phyloP scores from a whole-genome alignment of 2,797 vertebrate genomes.

The Pseudopleuronectes americanus region DNA sequence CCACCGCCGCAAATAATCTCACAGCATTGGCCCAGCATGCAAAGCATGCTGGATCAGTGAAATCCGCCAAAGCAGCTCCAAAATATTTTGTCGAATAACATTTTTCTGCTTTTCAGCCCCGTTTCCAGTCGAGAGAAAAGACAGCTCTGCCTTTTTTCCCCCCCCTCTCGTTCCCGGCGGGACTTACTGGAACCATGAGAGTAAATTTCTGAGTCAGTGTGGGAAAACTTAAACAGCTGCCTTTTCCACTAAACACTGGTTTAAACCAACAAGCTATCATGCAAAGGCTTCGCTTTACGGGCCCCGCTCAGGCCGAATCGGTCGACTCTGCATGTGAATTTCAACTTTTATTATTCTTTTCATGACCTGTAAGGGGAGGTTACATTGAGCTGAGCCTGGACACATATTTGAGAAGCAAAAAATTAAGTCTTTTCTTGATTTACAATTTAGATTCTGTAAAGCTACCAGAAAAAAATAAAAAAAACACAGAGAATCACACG shows the following conservation, averaged over 20 bases:
- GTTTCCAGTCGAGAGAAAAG: conserved; percentile 28
- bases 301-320: background rate
- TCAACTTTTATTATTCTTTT: background rate
- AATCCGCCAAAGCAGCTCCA: conserved; percentile 22
- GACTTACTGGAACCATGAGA: conserved; percentile 68
- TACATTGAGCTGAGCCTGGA: background rate
- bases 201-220: conserved; percentile 73
- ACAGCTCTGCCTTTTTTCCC: background rate
- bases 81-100: conserved; percentile 68
- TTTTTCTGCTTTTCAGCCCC: conserved; percentile 25
- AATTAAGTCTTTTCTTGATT: background rate
- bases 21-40: conserved; percentile 7
- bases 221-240: conserved; percentile 68
- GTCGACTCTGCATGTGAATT: conserved; percentile 5
- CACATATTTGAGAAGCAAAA: background rate
- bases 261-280: conserved; percentile 41
- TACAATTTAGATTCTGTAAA: conserved; percentile 10
- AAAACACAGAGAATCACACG: background rate
- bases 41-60: conserved; percentile 22
- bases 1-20: conserved; percentile 21
- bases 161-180: conserved; percentile 8
- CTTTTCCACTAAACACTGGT: conserved; percentile 58
- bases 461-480: background rate
- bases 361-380: too few species aligned
- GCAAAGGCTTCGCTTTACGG: conserved; percentile 25